Conservation (phyloP, 2,888 invertebrate species). For the Ametastegia equiseti region DNA sequence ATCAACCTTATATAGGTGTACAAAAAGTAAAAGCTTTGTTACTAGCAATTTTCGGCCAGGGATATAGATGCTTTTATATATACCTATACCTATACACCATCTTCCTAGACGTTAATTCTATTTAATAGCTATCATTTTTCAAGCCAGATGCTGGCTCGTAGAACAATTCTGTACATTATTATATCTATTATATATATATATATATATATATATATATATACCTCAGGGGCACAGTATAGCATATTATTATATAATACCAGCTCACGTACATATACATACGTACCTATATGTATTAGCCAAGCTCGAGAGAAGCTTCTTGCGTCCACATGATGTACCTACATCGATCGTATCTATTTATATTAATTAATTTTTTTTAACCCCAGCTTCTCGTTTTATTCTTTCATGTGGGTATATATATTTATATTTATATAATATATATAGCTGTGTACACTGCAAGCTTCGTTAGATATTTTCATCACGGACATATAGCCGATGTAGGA, state of each 20-base stretch:
- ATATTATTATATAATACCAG: not conserved
- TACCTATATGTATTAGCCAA: not conserved
- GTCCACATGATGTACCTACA: not conserved
- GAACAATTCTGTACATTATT: too few relatives aligned
- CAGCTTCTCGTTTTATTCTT: not conserved
- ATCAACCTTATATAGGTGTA: not conserved
- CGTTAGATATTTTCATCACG: conserved; percentile 1
- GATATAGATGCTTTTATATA: not conserved
- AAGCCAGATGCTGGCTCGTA: not conserved
- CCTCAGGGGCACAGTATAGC: too few relatives aligned
- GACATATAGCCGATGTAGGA: not conserved
- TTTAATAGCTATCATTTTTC: conserved; percentile 13
- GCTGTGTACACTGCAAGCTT: too few relatives aligned
- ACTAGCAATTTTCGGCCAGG: not conserved
- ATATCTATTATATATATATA: not conserved
- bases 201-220: not conserved
- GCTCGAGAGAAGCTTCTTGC: too few relatives aligned
- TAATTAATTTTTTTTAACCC: not conserved
- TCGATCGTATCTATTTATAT: conserved; percentile 37
- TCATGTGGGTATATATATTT: not conserved
- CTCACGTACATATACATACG: not conserved
- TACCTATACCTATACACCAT: too few relatives aligned
- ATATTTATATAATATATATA: not conserved
- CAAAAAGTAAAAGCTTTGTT: conserved; percentile 5
- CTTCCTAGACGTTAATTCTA: conserved; percentile 10